Evolutionary conservation across 2,888 invertebrate genomes (phyloP), one percentile per base, ranked within the genome.

Genomic region (Hemithea aestivaria): DNA sequence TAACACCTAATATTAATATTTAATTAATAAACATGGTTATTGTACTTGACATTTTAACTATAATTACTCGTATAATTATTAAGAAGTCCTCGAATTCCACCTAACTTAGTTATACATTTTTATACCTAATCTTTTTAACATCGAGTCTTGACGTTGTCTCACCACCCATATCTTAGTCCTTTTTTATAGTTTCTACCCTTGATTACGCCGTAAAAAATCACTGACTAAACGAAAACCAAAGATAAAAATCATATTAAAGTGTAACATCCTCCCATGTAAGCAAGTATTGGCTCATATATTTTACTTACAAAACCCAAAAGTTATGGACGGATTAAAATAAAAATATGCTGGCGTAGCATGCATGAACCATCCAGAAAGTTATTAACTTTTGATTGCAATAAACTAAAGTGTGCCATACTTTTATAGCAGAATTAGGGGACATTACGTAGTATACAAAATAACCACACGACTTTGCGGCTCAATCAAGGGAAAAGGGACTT

Each of bases 341-440:
- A 40, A 44, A 44, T 39, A 40, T 33, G 35, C 34, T 44, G 35
- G 12, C 35, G 34, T 37, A 42, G 41, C 39, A 38, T 43, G 42
- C 42, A 44, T 35, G 39, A 35, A 42, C 39, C 45, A 40, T 35
- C 35, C 36, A 32, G 32, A 37, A 37, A 45, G 71, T 79, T 80
- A 81, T 80, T 80, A 82, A 81, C 75, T 78, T 78, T 76, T 73
- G 78, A 82, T 81, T 68, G 80, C 78, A 74, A 81, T 82, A 81
- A 80, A 82, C 73, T 76, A 71, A 74, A 82, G 82, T 78, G 73
- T 66, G 66, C 70, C 73, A 74, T 79, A 78, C 78, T 79, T 81
- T 82, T 80, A 82, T 77, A 65, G 68, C 60, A 59, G 74, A 75
- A 81, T 82, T 78, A 81, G 73, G 68, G 67, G 68, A 73, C 70